phyloP scores from a whole-genome alignment of 2,797 vertebrate species.

The Lagodon rhomboides region DNA sequence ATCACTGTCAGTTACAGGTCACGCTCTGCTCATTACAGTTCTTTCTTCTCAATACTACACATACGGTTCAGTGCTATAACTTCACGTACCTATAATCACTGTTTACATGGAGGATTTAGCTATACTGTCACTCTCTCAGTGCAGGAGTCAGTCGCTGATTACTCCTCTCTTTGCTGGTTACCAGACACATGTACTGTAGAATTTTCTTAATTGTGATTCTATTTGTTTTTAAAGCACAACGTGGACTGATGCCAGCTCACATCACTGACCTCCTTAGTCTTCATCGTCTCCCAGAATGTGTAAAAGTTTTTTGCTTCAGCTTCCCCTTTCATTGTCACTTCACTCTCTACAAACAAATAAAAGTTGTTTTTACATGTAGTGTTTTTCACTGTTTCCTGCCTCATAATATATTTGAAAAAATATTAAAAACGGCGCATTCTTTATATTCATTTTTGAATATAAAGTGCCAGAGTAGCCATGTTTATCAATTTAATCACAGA shows the following conservation, averaged over 20 bases:
- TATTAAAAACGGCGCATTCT: too few species aligned
- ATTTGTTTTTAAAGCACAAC: neutral
- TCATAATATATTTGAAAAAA: too few species aligned
- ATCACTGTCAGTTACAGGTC: neutral
- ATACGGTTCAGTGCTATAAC: neutral
- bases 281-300: too few species aligned
- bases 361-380: too few species aligned
- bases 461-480: too few species aligned
- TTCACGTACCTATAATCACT: neutral
- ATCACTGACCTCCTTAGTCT: neutral
- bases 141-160: neutral
- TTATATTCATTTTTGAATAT: too few species aligned
- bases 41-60: neutral
- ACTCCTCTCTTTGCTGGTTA: neutral
- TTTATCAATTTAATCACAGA: too few species aligned
- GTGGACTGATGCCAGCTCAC: neutral
- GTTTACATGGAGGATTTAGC: constrained; percentile 1
- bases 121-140: neutral
- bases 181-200: neutral
- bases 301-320: neutral
- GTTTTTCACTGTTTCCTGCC: too few species aligned
- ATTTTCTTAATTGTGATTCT: neutral
- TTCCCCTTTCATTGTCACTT: neutral
- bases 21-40: neutral
- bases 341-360: neutral